phyloP scores from a whole-genome alignment of 2,113 vertebrate genomes.

The Hippocampus comes region DNA sequence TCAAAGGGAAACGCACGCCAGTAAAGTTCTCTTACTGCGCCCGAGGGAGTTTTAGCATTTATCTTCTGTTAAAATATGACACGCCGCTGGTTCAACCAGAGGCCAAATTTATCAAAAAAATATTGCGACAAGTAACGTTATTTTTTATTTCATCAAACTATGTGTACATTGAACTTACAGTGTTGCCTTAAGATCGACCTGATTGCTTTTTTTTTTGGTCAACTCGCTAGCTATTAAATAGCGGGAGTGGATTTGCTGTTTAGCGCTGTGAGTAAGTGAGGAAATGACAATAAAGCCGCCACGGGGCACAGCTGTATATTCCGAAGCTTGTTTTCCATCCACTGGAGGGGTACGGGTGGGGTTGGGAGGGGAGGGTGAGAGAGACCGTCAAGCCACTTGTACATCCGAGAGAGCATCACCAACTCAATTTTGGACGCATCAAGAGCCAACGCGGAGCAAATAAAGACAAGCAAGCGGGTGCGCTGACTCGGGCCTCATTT shows the following conservation, averaged over 20 bases:
- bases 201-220: slow-evolving; percentile 20
- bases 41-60: not conserved
- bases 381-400: slow-evolving; percentile 17
- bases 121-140: too few species aligned
- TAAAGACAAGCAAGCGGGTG: slow-evolving; percentile 33
- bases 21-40: slow-evolving; percentile 24
- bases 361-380: too few species aligned
- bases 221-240: slow-evolving; percentile 40
- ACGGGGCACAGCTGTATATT: slow-evolving; percentile 47
- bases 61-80: slow-evolving; percentile 16
- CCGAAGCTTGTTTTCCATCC: slow-evolving; percentile 34
- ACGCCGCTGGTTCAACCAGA: slow-evolving; percentile 12
- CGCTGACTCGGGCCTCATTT: slow-evolving; percentile 39
- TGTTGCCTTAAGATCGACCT: too few species aligned
- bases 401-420: slow-evolving; percentile 20
- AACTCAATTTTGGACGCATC: slow-evolving; percentile 40
- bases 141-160: too few species aligned
- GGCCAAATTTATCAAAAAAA: not conserved
- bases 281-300: slow-evolving; percentile 42
- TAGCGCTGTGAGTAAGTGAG: slow-evolving; percentile 20
- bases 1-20: not conserved
- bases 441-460: slow-evolving; percentile 25
- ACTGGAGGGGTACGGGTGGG: slow-evolving; percentile 13
- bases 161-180: too few species aligned
- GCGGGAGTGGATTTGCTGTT: slow-evolving; percentile 50